phyloP scores from a whole-genome alignment of 2,888 invertebrate species.

The Hartigia nigra region DNA sequence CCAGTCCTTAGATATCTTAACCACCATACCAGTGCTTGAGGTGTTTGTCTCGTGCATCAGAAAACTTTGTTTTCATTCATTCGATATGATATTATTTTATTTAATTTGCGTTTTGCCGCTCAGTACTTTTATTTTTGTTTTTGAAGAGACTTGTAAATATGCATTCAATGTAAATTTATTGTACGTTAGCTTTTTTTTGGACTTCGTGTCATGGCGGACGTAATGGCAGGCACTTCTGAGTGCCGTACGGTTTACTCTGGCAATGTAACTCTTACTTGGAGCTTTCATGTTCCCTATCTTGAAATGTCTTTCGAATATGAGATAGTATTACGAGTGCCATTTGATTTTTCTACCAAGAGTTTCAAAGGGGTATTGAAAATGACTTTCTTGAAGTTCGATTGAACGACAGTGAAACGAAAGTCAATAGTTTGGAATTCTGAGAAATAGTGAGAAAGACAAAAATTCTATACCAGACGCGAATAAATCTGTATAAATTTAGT shows the following conservation, averaged over 20 bases:
- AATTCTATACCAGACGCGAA: not conserved
- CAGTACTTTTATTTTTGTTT: constrained; percentile 13
- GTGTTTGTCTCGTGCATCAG: not conserved
- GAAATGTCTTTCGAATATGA: not conserved
- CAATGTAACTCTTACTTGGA: not conserved
- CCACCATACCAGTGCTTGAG: not conserved
- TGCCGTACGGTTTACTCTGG: not conserved
- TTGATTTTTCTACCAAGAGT: not conserved
- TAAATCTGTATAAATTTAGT: not conserved
- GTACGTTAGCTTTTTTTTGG: not conserved
- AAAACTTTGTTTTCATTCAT: not conserved
- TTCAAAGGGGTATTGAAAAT: not conserved
- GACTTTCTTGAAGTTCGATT: not conserved
- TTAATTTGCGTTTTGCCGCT: constrained; percentile 14
- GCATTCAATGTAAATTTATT: not conserved
- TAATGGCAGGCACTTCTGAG: not conserved
- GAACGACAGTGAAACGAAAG: not conserved
- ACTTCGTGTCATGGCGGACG: not conserved
- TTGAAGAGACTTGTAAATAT: not conserved
- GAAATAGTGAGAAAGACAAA: not conserved
- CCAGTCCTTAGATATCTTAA: not conserved
- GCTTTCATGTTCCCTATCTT: not conserved
- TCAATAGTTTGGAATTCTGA: not conserved
- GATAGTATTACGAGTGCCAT: not conserved
- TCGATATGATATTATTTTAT: not conserved